Conservation (phyloP, 1,140 invertebrate genomes). For the Colletes gigas region DNA sequence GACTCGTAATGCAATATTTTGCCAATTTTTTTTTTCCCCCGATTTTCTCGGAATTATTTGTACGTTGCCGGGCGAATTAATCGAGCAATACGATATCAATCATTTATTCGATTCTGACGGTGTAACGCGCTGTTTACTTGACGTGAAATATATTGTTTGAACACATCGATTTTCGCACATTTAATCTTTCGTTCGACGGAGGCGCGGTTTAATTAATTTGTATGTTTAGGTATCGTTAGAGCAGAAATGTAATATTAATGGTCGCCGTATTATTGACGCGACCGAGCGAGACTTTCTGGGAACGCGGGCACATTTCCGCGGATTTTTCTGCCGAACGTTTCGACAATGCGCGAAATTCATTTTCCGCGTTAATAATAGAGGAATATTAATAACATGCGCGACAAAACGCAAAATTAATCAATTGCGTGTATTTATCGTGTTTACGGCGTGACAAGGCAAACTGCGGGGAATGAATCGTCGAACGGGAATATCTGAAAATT, state of each 20-base stretch:
- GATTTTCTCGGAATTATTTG: background rate
- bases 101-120: background rate
- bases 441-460: background rate
- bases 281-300: background rate
- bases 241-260: background rate
- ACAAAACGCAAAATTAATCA: background rate
- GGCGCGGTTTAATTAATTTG: background rate
- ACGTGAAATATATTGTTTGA: background rate
- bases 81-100: constrained; percentile 25
- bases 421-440: background rate
- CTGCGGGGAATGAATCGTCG: background rate
- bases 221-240: constrained; percentile 8
- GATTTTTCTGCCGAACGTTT: background rate
- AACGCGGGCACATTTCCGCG: background rate
- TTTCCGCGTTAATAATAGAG: background rate
- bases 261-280: background rate
- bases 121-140: constrained; percentile 12
- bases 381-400: background rate
- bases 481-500: background rate
- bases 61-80: constrained; percentile 3
- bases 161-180: background rate
- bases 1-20: background rate
- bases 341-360: background rate
- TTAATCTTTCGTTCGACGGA: background rate
- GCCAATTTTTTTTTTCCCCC: background rate